Evolutionary conservation across 1,140 invertebrate species (phyloP).

Genomic region (Macrostomum lignano): DNA sequence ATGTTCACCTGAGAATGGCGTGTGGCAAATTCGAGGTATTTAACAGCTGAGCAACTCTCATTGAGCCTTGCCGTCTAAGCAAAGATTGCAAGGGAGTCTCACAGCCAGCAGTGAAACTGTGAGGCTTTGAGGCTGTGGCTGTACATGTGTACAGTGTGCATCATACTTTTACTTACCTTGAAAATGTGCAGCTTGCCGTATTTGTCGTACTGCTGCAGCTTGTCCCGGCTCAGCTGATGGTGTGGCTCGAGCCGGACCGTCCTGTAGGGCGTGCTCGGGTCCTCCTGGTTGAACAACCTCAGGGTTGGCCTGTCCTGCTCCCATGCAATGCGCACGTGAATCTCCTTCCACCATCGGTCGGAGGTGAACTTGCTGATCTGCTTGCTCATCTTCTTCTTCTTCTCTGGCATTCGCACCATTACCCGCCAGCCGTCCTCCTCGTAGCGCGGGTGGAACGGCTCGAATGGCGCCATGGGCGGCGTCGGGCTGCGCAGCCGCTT

Average conservation of each 20-base stretch:
- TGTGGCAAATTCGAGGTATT: no score
- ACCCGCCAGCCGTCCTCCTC: conserved; percentile 1
- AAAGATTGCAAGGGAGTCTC: no score
- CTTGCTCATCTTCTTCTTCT: conserved; percentile 3
- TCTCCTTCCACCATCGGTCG: conserved; percentile 5
- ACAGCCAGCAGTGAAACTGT: no score
- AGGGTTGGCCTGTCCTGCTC: neutral
- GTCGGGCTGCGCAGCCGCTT: neutral
- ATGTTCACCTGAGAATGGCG: no score
- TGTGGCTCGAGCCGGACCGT: conserved; percentile 3
- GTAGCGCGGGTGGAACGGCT: conserved; percentile 2
- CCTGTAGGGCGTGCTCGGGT: conserved; percentile 3
- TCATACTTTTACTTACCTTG: no score
- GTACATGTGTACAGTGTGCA: no score
- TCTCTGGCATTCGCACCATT: conserved; percentile 2
- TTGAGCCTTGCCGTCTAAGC: no score
- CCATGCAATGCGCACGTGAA: neutral
- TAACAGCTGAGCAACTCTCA: no score
- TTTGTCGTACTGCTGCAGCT: conserved; percentile 6
- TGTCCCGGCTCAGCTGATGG: conserved; percentile 3
- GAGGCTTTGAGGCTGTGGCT: no score
- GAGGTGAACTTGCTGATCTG: conserved; percentile 4
- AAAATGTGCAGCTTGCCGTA: conserved; percentile 7
- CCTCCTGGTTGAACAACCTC: neutral
- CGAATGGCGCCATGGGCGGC: neutral